Conservation (phyloP, 2,888 invertebrate genomes). For the Brenthis daphne region DNA sequence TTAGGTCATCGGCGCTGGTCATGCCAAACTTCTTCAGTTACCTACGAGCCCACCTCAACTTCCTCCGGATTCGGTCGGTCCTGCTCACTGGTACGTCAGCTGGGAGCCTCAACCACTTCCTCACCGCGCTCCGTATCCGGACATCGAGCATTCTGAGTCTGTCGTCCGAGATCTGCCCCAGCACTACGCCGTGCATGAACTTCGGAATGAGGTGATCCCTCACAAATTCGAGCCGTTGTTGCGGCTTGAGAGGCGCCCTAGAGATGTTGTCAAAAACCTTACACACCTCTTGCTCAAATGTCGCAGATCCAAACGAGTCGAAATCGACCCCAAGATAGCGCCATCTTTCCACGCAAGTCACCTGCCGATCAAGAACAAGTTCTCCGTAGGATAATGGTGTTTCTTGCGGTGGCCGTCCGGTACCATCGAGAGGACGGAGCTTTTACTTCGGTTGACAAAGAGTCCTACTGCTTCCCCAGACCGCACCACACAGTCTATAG, state of each 20-base stretch:
- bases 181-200: constrained; percentile 51
- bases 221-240: constrained; percentile 54
- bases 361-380: constrained; percentile 40
- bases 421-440: constrained; percentile 46
- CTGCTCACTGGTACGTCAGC: constrained; percentile 42
- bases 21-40: background rate
- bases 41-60: constrained; percentile 28
- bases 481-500: constrained; percentile 1
- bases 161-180: constrained; percentile 45
- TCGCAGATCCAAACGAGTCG: constrained; percentile 46
- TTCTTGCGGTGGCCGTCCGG: constrained; percentile 48
- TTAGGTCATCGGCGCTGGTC: background rate
- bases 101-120: constrained; percentile 50
- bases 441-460: constrained; percentile 42
- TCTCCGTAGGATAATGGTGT: constrained; percentile 37
- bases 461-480: constrained; percentile 36
- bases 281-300: constrained; percentile 43
- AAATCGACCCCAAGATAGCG: constrained; percentile 50
- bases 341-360: constrained; percentile 45
- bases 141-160: constrained; percentile 49
- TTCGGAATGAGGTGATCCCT: constrained; percentile 54
- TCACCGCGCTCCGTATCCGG: constrained; percentile 44
- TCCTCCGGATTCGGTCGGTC: constrained; percentile 38
- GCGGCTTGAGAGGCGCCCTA: constrained; percentile 55
- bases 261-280: constrained; percentile 44